Percentiles rank a stretch among this genome's conserved stretches.
These are phyloP conservation scores for Lasaia peninsularis DNA, from an alignment of 1,140 invertebrate genomes.

Conservation along the genomic window DNA sequence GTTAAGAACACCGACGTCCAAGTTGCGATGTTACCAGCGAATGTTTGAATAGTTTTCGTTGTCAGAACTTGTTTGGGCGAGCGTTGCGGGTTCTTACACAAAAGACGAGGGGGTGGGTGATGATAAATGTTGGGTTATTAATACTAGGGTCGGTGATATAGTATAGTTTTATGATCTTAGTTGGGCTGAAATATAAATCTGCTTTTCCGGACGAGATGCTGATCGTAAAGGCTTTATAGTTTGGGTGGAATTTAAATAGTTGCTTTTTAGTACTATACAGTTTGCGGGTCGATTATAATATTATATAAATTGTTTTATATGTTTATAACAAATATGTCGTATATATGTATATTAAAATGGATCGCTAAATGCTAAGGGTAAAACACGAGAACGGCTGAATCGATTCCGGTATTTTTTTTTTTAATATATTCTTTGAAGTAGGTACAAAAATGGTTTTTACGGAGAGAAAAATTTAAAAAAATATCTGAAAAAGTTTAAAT, in stretches of 20 bases:
- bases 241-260: conserved; percentile 22
- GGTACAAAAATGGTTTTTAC: no score
- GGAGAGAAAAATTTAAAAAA: no score
- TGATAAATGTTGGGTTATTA: conserved; percentile 70
- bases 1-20: conserved; percentile 70
- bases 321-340: no score
- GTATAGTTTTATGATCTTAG: conserved; percentile 74
- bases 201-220: conserved; percentile 54
- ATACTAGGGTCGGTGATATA: conserved; percentile 55
- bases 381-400: no score
- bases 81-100: conserved; percentile 70
- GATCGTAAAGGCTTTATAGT: conserved; percentile 20
- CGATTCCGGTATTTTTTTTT: no score
- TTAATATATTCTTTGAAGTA: no score
- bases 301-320: no score
- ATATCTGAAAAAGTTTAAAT: no score
- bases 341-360: no score
- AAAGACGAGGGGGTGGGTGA: conserved; percentile 59
- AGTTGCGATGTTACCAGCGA: conserved; percentile 66
- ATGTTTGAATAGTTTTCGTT: conserved; percentile 65
- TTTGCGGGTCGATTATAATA: neutral
- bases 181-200: conserved; percentile 72
- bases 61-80: conserved; percentile 65
- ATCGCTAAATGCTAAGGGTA: no score
- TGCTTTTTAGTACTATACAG: neutral